Conservation (phyloP, 2,113 vertebrate genomes). For the Merops nubicus region DNA sequence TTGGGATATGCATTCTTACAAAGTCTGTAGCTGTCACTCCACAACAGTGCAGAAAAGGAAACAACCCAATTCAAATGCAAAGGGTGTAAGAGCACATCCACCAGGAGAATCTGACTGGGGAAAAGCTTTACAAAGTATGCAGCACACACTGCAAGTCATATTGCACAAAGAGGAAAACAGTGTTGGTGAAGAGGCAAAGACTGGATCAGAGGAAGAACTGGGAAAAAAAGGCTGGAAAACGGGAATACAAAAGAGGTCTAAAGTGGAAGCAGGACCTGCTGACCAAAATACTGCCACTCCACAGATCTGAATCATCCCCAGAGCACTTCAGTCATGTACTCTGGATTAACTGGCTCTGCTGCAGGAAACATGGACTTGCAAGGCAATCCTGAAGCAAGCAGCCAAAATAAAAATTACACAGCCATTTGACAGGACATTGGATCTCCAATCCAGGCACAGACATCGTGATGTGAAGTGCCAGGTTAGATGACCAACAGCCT, state of each 20-base stretch:
- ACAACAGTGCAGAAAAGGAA: not conserved
- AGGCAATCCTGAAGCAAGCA: not conserved
- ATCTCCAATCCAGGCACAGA: not conserved
- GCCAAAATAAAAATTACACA: not conserved
- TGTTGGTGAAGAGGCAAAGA: not conserved
- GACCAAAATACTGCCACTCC: not conserved
- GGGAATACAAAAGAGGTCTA: not conserved
- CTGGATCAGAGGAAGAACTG: not conserved
- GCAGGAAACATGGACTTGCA: not conserved
- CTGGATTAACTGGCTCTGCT: not conserved
- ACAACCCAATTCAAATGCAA: not conserved
- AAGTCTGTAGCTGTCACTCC: not conserved
- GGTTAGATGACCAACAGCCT: not conserved
- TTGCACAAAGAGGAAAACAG: accelerated
- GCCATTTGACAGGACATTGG: not conserved
- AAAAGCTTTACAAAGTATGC: not conserved
- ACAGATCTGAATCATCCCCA: not conserved
- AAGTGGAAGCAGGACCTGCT: not conserved
- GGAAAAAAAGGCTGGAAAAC: not conserved
- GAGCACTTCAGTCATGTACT: not conserved
- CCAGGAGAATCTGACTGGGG: not conserved
- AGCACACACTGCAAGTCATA: not conserved
- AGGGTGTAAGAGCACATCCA: not conserved
- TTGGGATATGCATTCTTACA: not conserved
- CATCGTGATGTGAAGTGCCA: not conserved